phyloP scores from a whole-genome alignment of 2,888 invertebrate genomes.

The Phengaris arion region DNA sequence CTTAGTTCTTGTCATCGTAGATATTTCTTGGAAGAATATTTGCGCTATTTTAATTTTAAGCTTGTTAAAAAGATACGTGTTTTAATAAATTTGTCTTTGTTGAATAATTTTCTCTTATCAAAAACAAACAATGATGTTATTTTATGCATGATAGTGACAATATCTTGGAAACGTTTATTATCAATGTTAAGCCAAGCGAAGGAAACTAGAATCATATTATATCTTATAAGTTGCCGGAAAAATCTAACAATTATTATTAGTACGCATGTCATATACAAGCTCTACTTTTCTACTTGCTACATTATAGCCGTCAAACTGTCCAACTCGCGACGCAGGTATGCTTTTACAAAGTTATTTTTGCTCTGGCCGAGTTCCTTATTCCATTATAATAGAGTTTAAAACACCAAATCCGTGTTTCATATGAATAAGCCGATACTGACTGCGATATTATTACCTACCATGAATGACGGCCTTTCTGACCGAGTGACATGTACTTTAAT shows the following conservation, averaged over 20 bases:
- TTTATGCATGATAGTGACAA: too few relatives aligned
- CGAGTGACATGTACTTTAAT: conserved; percentile 49
- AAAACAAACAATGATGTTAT: too few relatives aligned
- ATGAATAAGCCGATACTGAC: conserved; percentile 42
- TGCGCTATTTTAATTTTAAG: too few relatives aligned
- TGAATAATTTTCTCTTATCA: too few relatives aligned
- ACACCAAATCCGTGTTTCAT: conserved; percentile 24
- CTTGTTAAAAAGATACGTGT: too few relatives aligned
- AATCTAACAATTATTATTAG: conserved; percentile 29
- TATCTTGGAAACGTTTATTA: too few relatives aligned
- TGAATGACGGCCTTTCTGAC: conserved; percentile 47
- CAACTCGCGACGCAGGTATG: conserved; percentile 61
- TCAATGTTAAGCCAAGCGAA: too few relatives aligned
- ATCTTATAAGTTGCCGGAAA: neutral
- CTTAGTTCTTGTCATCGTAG: neutral
- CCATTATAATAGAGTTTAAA: conserved; percentile 35
- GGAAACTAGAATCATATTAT: neutral
- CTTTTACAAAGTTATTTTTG: conserved; percentile 32
- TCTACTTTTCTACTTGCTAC: conserved; percentile 35
- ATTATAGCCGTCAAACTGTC: conserved; percentile 64
- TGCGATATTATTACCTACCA: conserved; percentile 59
- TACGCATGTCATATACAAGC: conserved; percentile 36
- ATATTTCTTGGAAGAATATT: neutral
- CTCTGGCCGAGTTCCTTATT: conserved; percentile 32
- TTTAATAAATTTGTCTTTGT: too few relatives aligned